These are phyloP conservation scores for Eulithis prunata DNA, from an alignment of 2,888 invertebrate species.

Conservation along the genomic window DNA sequence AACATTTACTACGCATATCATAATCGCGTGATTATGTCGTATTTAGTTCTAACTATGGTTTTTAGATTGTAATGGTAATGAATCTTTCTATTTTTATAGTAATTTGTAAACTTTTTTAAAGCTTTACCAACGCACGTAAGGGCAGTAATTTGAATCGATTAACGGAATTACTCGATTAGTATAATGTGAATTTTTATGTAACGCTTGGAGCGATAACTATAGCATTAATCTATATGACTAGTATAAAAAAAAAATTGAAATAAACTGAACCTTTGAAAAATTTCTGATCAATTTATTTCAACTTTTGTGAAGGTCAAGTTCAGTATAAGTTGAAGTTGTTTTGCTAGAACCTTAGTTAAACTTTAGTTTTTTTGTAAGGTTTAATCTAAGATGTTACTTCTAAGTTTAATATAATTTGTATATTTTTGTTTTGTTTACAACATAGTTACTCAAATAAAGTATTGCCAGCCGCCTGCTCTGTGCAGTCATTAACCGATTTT, in stretches of 20 bases:
- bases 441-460: constrained; percentile 14
- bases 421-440: constrained; percentile 7
- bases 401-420: not conserved
- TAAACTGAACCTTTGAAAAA: too few species aligned
- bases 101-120: constrained; percentile 19
- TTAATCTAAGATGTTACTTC: not conserved
- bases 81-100: constrained; percentile 28
- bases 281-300: too few species aligned
- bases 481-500: constrained; percentile 50
- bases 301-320: too few species aligned
- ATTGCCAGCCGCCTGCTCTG: constrained; percentile 15
- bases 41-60: constrained; percentile 26
- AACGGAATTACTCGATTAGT: constrained; percentile 41
- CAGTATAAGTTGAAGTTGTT: too few species aligned
- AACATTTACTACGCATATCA: constrained; percentile 13
- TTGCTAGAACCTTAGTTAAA: too few species aligned
- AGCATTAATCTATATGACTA: not conserved
- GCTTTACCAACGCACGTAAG: constrained; percentile 25
- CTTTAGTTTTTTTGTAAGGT: not conserved
- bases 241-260: not conserved
- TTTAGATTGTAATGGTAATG: constrained; percentile 10
- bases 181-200: constrained; percentile 44
- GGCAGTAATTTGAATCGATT: constrained; percentile 48
- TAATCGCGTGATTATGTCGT: constrained; percentile 30
- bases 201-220: constrained; percentile 38